Evolutionary conservation across 2,888 invertebrate genomes (phyloP).

Genomic region (Lysandra coridon): DNA sequence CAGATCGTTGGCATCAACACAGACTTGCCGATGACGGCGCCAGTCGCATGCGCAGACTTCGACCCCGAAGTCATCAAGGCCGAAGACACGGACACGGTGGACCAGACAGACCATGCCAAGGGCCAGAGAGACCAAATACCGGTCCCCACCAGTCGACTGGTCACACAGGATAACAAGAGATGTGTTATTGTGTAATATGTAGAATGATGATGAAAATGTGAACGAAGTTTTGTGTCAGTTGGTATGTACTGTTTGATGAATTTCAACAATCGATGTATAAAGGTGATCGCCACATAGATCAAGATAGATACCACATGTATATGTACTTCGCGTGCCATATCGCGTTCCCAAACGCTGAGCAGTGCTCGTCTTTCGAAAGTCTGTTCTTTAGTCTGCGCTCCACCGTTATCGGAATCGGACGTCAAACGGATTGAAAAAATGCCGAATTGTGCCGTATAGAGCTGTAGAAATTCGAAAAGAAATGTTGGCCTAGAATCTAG

Average conservation of each 20-base stretch:
- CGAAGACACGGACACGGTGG: slow-evolving; percentile 34
- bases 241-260: not conserved
- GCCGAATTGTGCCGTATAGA: too few relatives aligned
- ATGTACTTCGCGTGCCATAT: too few relatives aligned
- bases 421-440: too few relatives aligned
- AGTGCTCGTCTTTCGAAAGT: too few relatives aligned
- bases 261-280: too few relatives aligned
- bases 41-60: slow-evolving; percentile 52
- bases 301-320: too few relatives aligned
- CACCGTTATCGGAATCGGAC: too few relatives aligned
- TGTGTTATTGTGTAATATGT: not conserved
- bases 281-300: too few relatives aligned
- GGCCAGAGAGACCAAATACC: not conserved
- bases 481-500: too few relatives aligned
- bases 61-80: slow-evolving; percentile 65
- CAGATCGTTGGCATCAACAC: slow-evolving; percentile 75
- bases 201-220: not conserved
- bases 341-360: too few relatives aligned
- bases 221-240: not conserved
- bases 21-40: slow-evolving; percentile 65
- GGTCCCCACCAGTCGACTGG: not conserved
- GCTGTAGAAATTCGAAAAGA: too few relatives aligned
- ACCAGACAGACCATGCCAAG: slow-evolving; percentile 11
- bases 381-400: too few relatives aligned
- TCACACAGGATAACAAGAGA: not conserved